phyloP scores from a whole-genome alignment of 2,113 vertebrate species.

The Melanocharis versteri region DNA sequence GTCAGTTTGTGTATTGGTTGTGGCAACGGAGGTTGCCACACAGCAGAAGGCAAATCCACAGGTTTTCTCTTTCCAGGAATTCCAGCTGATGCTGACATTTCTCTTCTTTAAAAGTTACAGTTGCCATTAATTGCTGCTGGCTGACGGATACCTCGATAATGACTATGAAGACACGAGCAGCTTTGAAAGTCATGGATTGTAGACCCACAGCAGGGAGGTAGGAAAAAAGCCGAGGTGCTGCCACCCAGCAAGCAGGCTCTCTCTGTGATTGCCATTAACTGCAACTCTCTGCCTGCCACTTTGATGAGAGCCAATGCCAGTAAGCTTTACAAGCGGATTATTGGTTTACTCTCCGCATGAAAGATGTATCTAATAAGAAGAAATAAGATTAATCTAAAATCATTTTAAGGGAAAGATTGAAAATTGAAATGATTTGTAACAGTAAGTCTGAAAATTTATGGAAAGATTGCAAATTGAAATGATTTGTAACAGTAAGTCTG shows the following conservation, averaged over 20 bases:
- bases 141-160: neutral
- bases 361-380: slow-evolving; percentile 6
- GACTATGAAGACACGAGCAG: neutral
- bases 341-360: slow-evolving; percentile 15
- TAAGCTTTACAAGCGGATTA: neutral
- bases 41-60: neutral
- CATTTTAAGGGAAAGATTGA: neutral
- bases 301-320: neutral
- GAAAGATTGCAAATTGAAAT: neutral
- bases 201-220: neutral
- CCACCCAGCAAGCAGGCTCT: neutral
- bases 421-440: neutral
- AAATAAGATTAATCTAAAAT: slow-evolving; percentile 56
- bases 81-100: neutral
- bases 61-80: neutral
- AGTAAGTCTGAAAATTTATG: too few relatives aligned
- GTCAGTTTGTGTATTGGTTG: neutral
- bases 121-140: neutral
- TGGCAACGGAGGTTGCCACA: fast-evolving
- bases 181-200: neutral
- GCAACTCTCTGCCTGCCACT: neutral
- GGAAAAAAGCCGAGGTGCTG: fast-evolving
- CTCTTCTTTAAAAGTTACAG: neutral
- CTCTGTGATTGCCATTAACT: neutral
- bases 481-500: neutral